Conservation (phyloP, 2,797 vertebrate genomes). For the Rhincodon typus region DNA sequence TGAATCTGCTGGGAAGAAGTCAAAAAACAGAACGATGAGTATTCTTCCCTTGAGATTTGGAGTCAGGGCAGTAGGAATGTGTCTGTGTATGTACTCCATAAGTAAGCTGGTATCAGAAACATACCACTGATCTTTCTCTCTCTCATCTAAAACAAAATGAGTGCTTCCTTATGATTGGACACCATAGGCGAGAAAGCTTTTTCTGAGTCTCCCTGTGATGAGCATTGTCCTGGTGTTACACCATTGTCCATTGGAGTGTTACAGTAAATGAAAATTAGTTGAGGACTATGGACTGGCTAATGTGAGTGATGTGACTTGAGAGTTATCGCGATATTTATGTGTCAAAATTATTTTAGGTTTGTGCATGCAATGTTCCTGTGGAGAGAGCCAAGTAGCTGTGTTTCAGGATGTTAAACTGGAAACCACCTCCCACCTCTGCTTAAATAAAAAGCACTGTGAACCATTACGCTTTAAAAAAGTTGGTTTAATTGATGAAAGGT, state of each 20-base stretch:
- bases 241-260: not conserved
- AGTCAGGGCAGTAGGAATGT: not conserved
- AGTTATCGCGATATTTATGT: not conserved
- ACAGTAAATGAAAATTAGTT: not conserved
- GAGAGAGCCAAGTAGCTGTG: too few species aligned
- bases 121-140: not conserved
- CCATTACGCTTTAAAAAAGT: not conserved
- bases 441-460: not conserved
- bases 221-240: not conserved
- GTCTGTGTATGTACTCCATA: not conserved
- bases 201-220: not conserved
- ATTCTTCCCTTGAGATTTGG: not conserved
- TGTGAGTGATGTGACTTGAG: not conserved
- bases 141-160: not conserved
- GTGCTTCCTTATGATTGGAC: too few species aligned
- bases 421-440: too few species aligned
- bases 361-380: too few species aligned
- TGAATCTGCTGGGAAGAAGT: not conserved
- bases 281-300: not conserved
- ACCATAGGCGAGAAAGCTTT: not conserved
- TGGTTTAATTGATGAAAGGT: not conserved
- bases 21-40: too few species aligned
- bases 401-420: too few species aligned
- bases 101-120: not conserved
- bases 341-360: too few species aligned